phyloP scores from a whole-genome alignment of 2,888 invertebrate species.

The Eubasilissa splendida region DNA sequence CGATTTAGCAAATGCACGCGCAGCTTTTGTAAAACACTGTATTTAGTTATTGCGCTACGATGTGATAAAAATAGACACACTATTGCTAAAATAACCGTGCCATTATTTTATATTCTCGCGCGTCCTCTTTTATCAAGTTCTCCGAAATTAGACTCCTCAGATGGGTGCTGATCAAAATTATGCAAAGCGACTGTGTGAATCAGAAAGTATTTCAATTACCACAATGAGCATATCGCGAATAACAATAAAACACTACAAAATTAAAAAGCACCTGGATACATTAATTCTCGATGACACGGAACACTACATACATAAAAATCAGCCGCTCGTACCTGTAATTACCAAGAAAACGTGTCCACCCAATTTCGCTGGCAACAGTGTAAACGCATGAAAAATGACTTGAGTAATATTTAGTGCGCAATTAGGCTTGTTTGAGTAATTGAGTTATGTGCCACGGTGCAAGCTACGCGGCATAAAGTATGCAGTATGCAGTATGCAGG shows the following conservation, averaged over 20 bases:
- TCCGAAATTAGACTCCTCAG: slow-evolving; percentile 8
- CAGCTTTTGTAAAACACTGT: too few relatives aligned
- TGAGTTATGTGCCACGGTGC: slow-evolving; percentile 54
- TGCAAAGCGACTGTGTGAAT: slow-evolving; percentile 21
- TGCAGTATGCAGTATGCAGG: too few relatives aligned
- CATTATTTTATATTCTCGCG: slow-evolving; percentile 5
- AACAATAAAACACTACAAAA: slow-evolving; percentile 25
- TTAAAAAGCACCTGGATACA: slow-evolving; percentile 35
- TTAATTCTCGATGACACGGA: slow-evolving; percentile 28
- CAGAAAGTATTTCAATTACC: slow-evolving; percentile 4
- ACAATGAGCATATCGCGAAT: slow-evolving; percentile 10
- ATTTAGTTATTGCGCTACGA: not conserved
- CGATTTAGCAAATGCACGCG: too few relatives aligned
- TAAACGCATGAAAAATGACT: slow-evolving; percentile 49
- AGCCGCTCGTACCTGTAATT: slow-evolving; percentile 37
- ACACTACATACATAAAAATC: slow-evolving; percentile 3
- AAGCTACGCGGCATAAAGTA: slow-evolving; percentile 8
- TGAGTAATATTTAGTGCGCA: slow-evolving; percentile 53
- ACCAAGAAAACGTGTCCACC: slow-evolving; percentile 44
- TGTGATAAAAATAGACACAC: slow-evolving; percentile 15
- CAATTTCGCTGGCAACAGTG: slow-evolving; percentile 32
- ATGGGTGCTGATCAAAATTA: slow-evolving; percentile 15
- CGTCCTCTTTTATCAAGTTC: not conserved
- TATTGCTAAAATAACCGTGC: not conserved
- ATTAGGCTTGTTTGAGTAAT: slow-evolving; percentile 57